phyloP scores from a whole-genome alignment of 2,888 invertebrate species.

The Cephus spinipes region DNA sequence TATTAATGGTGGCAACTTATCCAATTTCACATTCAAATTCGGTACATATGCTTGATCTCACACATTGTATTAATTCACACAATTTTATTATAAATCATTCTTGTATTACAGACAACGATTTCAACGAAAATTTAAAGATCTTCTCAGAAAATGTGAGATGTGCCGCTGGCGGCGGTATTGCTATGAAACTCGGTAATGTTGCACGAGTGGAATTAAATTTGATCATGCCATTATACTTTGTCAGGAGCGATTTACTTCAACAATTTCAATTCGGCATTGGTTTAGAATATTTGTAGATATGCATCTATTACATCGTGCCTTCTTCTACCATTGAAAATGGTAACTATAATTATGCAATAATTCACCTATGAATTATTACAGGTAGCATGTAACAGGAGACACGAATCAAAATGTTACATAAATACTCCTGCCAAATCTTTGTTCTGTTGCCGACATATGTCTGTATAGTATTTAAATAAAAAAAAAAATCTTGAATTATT shows the following conservation, averaged over 20 bases:
- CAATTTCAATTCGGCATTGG: conserved; percentile 90
- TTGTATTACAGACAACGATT: conserved; percentile 64
- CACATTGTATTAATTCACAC: background rate
- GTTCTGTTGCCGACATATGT: conserved; percentile 2
- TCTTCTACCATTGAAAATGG: background rate
- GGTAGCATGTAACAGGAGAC: background rate
- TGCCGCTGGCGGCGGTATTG: conserved; percentile 86
- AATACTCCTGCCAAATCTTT: conserved; percentile 1
- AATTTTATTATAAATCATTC: background rate
- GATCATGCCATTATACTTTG: conserved; percentile 80
- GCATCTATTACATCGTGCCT: background rate
- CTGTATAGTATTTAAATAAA: conserved; percentile 11
- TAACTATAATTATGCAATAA: background rate
- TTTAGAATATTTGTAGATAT: conserved; percentile 78
- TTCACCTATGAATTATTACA: background rate
- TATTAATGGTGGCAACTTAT: conserved; percentile 88
- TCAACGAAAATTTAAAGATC: conserved; percentile 62
- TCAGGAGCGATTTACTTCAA: conserved; percentile 75
- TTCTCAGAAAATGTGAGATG: conserved; percentile 73
- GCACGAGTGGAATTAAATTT: conserved; percentile 97
- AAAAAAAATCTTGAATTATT: background rate
- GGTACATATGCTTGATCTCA: conserved; percentile 57
- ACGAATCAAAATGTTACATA: background rate
- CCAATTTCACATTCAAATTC: conserved; percentile 68
- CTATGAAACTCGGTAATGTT: conserved; percentile 83